phyloP scores from a whole-genome alignment of 2,113 vertebrate genomes.

The Gnathonemus longibarbis region DNA sequence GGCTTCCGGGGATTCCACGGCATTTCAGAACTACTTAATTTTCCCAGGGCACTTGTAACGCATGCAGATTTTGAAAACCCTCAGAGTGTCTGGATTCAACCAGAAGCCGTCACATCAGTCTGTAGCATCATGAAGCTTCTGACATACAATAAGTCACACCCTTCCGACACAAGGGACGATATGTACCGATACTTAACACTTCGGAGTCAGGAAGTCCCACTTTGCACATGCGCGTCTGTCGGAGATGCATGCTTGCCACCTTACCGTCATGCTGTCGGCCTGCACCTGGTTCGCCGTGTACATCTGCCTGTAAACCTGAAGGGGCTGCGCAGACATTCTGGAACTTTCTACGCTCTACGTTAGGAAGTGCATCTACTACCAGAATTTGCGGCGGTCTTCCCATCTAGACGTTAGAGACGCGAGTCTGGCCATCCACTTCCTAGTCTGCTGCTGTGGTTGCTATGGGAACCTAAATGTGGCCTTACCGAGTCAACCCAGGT shows the following conservation, averaged over 20 bases:
- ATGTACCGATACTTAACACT: not conserved
- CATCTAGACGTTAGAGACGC: conserved; percentile 49
- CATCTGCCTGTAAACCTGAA: conserved; percentile 55
- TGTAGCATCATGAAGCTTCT: not conserved
- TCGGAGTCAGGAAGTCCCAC: not conserved
- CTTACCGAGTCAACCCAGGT: conserved; percentile 55
- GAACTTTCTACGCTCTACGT: conserved; percentile 33
- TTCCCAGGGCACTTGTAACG: not conserved
- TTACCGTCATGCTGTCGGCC: conserved; percentile 55
- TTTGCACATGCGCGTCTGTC: too few species aligned
- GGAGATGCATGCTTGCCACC: not conserved
- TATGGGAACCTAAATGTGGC: conserved; percentile 65
- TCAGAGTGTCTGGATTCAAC: not conserved
- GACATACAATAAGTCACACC: not conserved
- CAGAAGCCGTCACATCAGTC: not conserved
- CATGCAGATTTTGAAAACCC: not conserved
- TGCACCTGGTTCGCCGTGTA: conserved; percentile 53
- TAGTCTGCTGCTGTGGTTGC: conserved; percentile 64
- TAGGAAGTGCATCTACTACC: conserved; percentile 27
- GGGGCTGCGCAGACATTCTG: conserved; percentile 51
- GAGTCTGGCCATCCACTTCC: conserved; percentile 46
- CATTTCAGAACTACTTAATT: not conserved
- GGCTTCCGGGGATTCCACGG: not conserved
- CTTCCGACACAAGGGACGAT: not conserved
- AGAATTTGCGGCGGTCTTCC: conserved; percentile 39